Percentiles rank a stretch among this genome's conserved stretches.
phyloP scores from a whole-genome alignment of 2,797 vertebrate species.

The Oreortyx pictus region DNA sequence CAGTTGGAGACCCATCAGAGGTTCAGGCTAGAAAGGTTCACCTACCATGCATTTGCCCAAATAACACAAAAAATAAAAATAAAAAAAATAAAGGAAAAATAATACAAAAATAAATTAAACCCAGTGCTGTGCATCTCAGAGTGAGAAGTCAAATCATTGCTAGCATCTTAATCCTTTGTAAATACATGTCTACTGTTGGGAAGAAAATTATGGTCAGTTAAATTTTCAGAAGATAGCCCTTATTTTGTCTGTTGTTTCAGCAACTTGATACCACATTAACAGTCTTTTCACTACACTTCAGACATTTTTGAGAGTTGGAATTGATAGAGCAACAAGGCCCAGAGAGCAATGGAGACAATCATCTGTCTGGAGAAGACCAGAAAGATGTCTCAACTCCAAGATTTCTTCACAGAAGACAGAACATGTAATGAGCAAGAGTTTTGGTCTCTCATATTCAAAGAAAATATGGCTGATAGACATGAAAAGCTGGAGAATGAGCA shows the following conservation, averaged over 20 bases:
- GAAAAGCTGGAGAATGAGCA: not conserved
- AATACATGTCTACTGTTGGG: not conserved
- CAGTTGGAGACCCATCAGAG: not conserved
- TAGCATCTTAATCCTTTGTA: not conserved
- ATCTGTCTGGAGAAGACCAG: not conserved
- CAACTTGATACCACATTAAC: not conserved
- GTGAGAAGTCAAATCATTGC: not conserved
- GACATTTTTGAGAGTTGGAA: not conserved
- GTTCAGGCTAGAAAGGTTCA: not conserved
- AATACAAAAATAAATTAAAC: not conserved
- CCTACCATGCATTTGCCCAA: not conserved
- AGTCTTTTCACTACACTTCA: not conserved
- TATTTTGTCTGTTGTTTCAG: not conserved
- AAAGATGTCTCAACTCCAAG: not conserved
- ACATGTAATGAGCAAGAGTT: not conserved
- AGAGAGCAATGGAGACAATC: not conserved
- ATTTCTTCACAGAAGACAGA: not conserved
- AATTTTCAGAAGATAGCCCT: not conserved
- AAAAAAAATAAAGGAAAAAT: not conserved
- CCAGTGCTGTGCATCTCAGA: not conserved
- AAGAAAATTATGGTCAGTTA: not conserved
- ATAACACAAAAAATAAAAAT: not conserved
- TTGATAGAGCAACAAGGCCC: not conserved
- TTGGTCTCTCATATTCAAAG: not conserved
- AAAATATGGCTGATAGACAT: not conserved